A percentile compares a stretch with the other conserved stretches of the same genome.
These are phyloP conservation scores for Anthonomus grandis DNA, from an alignment of 1,140 invertebrate species.

Conservation along the genomic window DNA sequence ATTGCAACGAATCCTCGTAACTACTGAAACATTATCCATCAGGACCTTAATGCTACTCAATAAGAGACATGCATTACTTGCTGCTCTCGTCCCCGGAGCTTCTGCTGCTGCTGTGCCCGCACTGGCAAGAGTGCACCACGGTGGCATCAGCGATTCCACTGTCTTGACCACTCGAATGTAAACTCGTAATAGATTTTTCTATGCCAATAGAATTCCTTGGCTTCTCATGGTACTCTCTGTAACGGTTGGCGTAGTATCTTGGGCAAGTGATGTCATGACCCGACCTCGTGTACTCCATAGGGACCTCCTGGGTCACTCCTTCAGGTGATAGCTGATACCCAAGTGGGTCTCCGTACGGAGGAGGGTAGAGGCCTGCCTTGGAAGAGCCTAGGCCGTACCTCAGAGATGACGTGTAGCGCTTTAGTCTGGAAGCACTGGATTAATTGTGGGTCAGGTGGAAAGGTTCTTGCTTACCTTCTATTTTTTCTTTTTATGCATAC, in stretches of 20 bases:
- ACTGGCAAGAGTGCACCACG: constrained; percentile 54
- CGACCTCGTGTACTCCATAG: constrained; percentile 24
- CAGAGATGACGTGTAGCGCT: constrained; percentile 38
- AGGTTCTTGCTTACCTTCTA: constrained; percentile 53
- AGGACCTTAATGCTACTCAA: neutral
- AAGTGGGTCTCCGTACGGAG: constrained; percentile 35
- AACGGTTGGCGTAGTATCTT: constrained; percentile 20
- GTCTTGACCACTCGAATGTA: constrained; percentile 77
- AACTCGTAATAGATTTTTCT: constrained; percentile 68
- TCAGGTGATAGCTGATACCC: constrained; percentile 34
- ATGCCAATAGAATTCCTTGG: constrained; percentile 43
- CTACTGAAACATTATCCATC: constrained; percentile 11
- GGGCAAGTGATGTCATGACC: constrained; percentile 41
- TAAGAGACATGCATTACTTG: too few relatives aligned
- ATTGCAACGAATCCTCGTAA: constrained; percentile 37
- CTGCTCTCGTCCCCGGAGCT: constrained; percentile 63
- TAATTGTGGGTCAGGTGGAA: too few relatives aligned
- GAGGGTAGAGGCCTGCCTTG: constrained; percentile 40
- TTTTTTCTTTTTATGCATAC: constrained; percentile 65
- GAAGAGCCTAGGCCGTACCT: constrained; percentile 37
- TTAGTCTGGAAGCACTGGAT: constrained; percentile 19
- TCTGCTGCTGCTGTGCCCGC: constrained; percentile 64
- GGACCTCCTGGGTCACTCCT: constrained; percentile 28
- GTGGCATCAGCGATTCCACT: constrained; percentile 65
- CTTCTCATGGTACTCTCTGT: constrained; percentile 27